Conservation (phyloP, 2,113 vertebrate genomes). For the Hippocampus mohnikei region DNA sequence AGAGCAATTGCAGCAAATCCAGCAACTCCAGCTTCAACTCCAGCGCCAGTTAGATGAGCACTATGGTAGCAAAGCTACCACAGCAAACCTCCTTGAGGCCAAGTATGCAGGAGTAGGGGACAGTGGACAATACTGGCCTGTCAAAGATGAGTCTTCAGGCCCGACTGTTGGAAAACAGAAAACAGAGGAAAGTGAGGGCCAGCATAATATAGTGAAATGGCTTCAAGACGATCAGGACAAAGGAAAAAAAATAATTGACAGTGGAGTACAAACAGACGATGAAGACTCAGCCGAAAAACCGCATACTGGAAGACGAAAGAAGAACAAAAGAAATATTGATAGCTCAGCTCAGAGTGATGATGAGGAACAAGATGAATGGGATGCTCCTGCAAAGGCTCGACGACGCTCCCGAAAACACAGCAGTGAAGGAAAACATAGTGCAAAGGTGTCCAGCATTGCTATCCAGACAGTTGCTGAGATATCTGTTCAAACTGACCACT, state of each 20-base stretch:
- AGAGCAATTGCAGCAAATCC: slow-evolving; percentile 91
- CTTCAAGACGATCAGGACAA: slow-evolving; percentile 80
- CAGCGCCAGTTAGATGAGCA: slow-evolving; percentile 94
- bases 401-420: slow-evolving; percentile 83
- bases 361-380: slow-evolving; percentile 97
- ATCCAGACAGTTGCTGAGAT: slow-evolving; percentile 97
- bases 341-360: slow-evolving; percentile 93
- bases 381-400: slow-evolving; percentile 81
- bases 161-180: slow-evolving; percentile 68
- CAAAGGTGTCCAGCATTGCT: slow-evolving; percentile 91
- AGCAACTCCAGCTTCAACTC: slow-evolving; percentile 92
- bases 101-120: slow-evolving; percentile 82
- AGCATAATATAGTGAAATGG: slow-evolving; percentile 77
- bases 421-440: slow-evolving; percentile 79
- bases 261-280: slow-evolving; percentile 95
- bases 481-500: slow-evolving; percentile 95
- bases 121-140: slow-evolving; percentile 86
- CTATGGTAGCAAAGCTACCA: slow-evolving; percentile 57
- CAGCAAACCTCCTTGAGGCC: slow-evolving; percentile 84
- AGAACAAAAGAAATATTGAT: slow-evolving; percentile 84
- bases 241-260: slow-evolving; percentile 86
- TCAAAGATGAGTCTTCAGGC: slow-evolving; percentile 79
- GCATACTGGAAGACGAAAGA: slow-evolving; percentile 81
- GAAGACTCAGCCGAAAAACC: slow-evolving; percentile 87
- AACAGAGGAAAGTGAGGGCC: slow-evolving; percentile 79